Conservation (phyloP, 2,888 invertebrate species). For the Cantharis rustica region DNA sequence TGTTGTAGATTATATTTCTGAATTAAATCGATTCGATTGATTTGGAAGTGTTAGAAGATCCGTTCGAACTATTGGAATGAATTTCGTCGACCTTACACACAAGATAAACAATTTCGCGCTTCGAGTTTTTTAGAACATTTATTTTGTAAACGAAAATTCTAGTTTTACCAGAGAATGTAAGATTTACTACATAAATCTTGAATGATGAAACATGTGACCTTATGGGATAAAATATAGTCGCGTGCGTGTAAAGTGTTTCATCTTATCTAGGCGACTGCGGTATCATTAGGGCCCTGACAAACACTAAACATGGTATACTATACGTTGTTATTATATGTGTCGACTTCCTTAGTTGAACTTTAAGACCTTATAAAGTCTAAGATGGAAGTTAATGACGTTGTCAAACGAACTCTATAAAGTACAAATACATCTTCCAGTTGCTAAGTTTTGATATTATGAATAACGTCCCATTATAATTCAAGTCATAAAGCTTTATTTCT, state of each 20-base stretch:
- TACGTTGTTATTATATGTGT: constrained; percentile 23
- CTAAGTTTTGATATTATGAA: background rate
- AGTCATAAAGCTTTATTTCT: background rate
- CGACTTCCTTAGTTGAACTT: constrained; percentile 21
- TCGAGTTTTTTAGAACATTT: background rate
- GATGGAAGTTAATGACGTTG: constrained; percentile 24
- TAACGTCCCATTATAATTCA: background rate
- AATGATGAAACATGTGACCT: constrained; percentile 21
- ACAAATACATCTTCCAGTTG: constrained; percentile 2
- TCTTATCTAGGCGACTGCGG: constrained; percentile 20
- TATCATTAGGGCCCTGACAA: constrained; percentile 20
- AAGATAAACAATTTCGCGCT: too few relatives aligned
- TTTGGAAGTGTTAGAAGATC: background rate
- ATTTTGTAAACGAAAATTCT: background rate
- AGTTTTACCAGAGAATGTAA: background rate
- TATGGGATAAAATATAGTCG: constrained; percentile 15
- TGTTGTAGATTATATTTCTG: too few relatives aligned
- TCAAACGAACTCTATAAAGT: constrained; percentile 23
- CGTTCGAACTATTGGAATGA: too few relatives aligned
- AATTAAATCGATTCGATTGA: background rate
- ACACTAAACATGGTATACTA: constrained; percentile 20
- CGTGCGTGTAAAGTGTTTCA: constrained; percentile 24
- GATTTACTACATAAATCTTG: constrained; percentile 7
- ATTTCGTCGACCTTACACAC: too few relatives aligned
- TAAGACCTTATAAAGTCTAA: constrained; percentile 26